Percentiles rank a stretch among this genome's conserved stretches.
phyloP scores from a whole-genome alignment of 2,888 invertebrate genomes.

The Diachrysia chrysitis region DNA sequence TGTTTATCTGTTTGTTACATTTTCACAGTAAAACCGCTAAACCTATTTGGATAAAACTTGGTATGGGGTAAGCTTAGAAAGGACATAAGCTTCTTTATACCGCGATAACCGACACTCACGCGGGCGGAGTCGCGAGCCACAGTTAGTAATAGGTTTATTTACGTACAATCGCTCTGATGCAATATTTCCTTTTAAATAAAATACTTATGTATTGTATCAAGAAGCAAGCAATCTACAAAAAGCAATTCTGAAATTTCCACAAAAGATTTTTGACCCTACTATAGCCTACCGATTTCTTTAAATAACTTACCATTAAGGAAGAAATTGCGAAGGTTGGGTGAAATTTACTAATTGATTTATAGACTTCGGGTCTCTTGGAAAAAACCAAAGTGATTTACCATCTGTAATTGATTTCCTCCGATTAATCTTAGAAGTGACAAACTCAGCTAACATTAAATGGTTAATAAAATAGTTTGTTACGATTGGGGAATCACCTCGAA shows the following conservation, averaged over 20 bases:
- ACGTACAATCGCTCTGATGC: neutral
- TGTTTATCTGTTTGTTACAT: too few species aligned
- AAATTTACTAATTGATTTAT: constrained; percentile 22
- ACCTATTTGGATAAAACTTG: too few species aligned
- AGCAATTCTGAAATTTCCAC: neutral
- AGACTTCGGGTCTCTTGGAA: constrained; percentile 7
- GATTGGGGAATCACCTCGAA: constrained; percentile 14
- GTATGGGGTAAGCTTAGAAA: too few species aligned
- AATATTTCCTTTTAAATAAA: neutral
- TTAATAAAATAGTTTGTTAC: neutral
- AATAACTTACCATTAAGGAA: neutral
- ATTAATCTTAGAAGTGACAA: constrained; percentile 17
- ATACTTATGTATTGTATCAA: too few species aligned
- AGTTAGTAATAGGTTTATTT: too few species aligned
- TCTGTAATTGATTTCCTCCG: neutral
- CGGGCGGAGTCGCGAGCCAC: too few species aligned
- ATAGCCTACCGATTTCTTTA: neutral
- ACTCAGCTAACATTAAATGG: neutral
- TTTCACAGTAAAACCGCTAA: too few species aligned
- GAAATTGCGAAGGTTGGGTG: neutral
- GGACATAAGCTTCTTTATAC: too few species aligned
- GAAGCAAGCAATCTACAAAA: neutral
- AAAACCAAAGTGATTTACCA: constrained; percentile 13
- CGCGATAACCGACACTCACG: too few species aligned
- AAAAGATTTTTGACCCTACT: neutral